Evolutionary conservation across 1,140 invertebrate species (phyloP), one percentile per base, ranked within the genome.

Genomic region (Tetramorium alpestre): DNA sequence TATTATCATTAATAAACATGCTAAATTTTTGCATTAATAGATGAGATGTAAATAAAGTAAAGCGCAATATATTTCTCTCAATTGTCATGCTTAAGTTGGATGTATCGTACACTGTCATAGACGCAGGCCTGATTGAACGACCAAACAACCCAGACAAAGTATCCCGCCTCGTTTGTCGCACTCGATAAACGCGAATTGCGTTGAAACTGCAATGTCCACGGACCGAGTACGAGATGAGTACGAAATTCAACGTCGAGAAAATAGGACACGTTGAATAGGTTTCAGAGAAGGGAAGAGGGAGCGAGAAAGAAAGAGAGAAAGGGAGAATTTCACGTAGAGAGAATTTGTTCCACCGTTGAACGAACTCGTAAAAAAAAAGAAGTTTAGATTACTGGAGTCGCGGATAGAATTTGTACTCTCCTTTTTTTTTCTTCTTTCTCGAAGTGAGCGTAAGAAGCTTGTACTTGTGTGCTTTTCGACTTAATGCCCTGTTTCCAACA

Each of bases 141-240:
- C 56, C 85, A 75, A 78, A 78, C 69, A 84, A 76, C 47, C 64
- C 65, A 73, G 65, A 88, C 88, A 16, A 89, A 87, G 72, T 60
- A 73, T 84, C 80, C 69, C 81, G 56, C 47, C 28, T 78, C 75
- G 81, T 72, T 70, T 60, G 81, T 72, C 70, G 82, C 87, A 89
- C 87, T 90, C 89, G 85, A 90, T 89, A 89, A 89, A 90, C 89
- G 89, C 28, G 85, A 89, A 89, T 87, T 67, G 88, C 85, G 77
- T 72, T 41, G 88, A 73, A 89, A 87, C 89, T 70, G 70, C 72
- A 65, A 64, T 41, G 69, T 60, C 77, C 76, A 82, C 72, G 88
- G 70, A 89, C 88, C 85, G 85, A 73, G 88, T 67, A 67, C n/a
- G 22, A 69, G 69, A 75, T 76, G 85, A 87, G 70, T 72, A 69